Evolutionary conservation across 2,797 vertebrate genomes (phyloP), one percentile per base, ranked within the genome.

Genomic region (Scomberomorus guttatus): DNA sequence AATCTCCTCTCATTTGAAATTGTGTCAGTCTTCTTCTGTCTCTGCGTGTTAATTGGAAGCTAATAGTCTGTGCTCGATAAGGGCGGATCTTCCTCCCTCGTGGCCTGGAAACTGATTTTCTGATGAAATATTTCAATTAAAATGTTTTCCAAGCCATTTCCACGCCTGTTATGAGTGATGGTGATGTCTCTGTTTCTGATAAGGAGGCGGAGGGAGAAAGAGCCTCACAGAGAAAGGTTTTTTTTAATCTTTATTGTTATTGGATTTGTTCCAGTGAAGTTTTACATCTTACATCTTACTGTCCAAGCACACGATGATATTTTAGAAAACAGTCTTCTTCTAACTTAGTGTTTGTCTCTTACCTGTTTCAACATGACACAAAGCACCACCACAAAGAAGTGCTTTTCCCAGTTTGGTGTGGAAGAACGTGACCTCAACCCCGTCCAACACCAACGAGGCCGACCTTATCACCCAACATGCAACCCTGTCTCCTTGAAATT

Each of bases 111-210:
- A 10, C 65, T 72, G 87, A 90, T 87, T 84, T 79, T 51, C 78
- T 79, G 87, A 90, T 87, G 55, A 87, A 88, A 83, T 68, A 68
- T 89, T 92, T 90, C 84, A 91, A 88, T 92, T 91, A 90, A 90
- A 85, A 85, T 51, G 51, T 79, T 68, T 73, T 84, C 55, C 66
- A 27, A 84, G 67, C 29, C 69, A 82, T 86, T 92, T 89, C 73
- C 84, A 85, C 61, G 82, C 59, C 77, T 80, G 64, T 82, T 83
- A 74, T 44, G 72, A 60, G 59, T 3, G 65, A 77, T 39, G 63
- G 1, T 5, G 72, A 63, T 22, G 66, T 76, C 39, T 84, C 29
- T 72, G 61, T 59, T 18, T 48, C 3, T 51, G 71, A 79, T 54
- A 42, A 79, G 27, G 22, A 76, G 48, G n/a, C 27, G 11, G 39